Base-by-base conservation (phyloP, 2,113 vertebrate genomes). In the Thunnus maccoyii region DNA sequence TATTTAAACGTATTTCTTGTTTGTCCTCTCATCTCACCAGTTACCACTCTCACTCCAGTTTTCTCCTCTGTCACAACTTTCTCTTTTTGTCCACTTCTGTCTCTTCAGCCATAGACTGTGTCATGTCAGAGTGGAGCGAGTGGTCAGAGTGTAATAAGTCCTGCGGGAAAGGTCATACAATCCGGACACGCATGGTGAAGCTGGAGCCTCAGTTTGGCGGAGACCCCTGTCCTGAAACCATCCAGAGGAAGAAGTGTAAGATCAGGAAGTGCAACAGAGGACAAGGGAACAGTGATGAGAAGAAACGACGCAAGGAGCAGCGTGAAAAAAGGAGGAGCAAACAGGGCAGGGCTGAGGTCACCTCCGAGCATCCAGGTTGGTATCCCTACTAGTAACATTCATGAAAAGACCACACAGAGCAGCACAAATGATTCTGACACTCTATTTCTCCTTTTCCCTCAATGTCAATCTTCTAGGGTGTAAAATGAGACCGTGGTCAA, bases 61-160 rank as follows among this genome's bases (percentile, higher is more conserved):
- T 64, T 15, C 12, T 46, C 11, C 25, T 63, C 18, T 18, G 18
- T 8, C 16, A 60, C 36, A 47, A 5, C 17, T 41, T 71, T 41
- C 13, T n/a, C 11, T 3, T 61, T 41, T 27, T 69, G 0, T 78
- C 1, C 22, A 10, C 27, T 66, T 69, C 44, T 70, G n/a, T 76
- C 27, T 78, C 51, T 67, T 56, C 84, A 99, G 98, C 98, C 25
- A 97, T 96, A 1, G 94, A 98, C 93, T 99, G 98, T 62, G 87
- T 96, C 83, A 94, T 99, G 87, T 96, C 96, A 0, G 97, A 98
- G 76, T 99, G 98, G 98, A 96, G 97, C 0, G 97, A 98, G 58
- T 99, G 98, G 98, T 98, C 98, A 0, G 97, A 99, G 89, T 99
- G 98, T 87, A 99, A 98, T 66, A 99, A 98, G 82, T 99, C 98